Base-by-base conservation (phyloP, 2,888 invertebrate genomes). In the Sisyra terminalis region DNA sequence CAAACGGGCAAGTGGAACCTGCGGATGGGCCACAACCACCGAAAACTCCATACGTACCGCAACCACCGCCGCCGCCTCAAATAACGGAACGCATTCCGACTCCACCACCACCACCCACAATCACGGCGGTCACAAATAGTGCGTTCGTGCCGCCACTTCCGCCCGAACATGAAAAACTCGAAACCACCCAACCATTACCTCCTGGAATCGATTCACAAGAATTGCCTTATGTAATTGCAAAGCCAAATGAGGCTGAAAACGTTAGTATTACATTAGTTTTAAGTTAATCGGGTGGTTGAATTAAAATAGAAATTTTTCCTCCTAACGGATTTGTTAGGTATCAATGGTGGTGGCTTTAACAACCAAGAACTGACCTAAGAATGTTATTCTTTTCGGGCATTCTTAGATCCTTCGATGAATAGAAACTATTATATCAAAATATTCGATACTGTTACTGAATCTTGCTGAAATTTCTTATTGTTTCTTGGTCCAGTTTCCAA, bases 171-270 rank as follows among this genome's bases (percentile, higher is more conserved):
- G 14, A 13, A 17, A 16, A 16, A 16, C 7, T 30, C 6, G n/a
- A 13, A 13, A 24, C 29, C 7, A 15, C 42, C n/a, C 43, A 31
- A 30, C 43, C 43, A 16, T 38, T 31, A 18, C 17, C 43, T 16
- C 34, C 43, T 9, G 17, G 38, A 15, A 30, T 31, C n/a, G 37
- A 17, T 30, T 11, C 43, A 38, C 16, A 56, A 50, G 66, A 71
- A 50, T 69, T 59, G 35, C 53, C 61, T 2, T 62, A 57, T 34
- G 45, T 56, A 5, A 46, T 57, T 6, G 52, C 56, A 8, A 53
- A 56, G 6, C 50, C 56, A 3, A 42, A 36, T 15, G 42, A 31
- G 14, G 15, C 31, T 8, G 15, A 32, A 18, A 35, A 35, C 9
- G 35, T 35, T 11, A 9, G 35, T 35, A n/a, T n/a, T 11, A 34